These are phyloP conservation scores for Pipra filicauda DNA, from an alignment of 2,113 vertebrate genomes.

Conservation along the genomic window DNA sequence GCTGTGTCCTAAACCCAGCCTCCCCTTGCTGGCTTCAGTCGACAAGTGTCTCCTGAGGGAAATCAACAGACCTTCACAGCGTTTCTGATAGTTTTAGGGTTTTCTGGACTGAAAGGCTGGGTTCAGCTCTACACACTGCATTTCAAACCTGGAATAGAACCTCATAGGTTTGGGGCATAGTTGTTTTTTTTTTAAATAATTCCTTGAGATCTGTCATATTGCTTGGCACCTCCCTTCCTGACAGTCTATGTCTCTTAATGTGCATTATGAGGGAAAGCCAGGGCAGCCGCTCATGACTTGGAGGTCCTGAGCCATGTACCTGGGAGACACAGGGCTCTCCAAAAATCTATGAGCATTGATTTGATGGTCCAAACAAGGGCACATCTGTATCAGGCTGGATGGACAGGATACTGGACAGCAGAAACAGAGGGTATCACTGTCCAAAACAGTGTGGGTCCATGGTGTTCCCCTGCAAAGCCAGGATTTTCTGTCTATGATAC, in stretches of 20 bases:
- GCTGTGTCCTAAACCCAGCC: neutral
- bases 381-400: neutral
- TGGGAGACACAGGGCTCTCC: neutral
- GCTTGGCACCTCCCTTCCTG: neutral
- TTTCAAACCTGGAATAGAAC: neutral
- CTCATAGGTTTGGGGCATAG: neutral
- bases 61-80: neutral
- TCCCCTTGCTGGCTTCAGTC: neutral
- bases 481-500: neutral
- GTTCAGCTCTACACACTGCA: neutral
- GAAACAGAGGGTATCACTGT: neutral
- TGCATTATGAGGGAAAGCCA: neutral
- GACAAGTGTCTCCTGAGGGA: neutral
- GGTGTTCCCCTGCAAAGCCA: neutral
- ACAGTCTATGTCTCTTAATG: neutral
- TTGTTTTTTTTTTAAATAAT: neutral
- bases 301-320: neutral
- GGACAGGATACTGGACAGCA: neutral
- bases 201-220: neutral
- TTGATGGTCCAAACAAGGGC: neutral
- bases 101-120: neutral
- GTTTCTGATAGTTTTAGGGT: neutral
- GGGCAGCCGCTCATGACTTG: accelerated
- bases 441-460: neutral
- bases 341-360: neutral